phyloP scores from a whole-genome alignment of 2,888 invertebrate genomes.

The Alloscopus bannaensis region DNA sequence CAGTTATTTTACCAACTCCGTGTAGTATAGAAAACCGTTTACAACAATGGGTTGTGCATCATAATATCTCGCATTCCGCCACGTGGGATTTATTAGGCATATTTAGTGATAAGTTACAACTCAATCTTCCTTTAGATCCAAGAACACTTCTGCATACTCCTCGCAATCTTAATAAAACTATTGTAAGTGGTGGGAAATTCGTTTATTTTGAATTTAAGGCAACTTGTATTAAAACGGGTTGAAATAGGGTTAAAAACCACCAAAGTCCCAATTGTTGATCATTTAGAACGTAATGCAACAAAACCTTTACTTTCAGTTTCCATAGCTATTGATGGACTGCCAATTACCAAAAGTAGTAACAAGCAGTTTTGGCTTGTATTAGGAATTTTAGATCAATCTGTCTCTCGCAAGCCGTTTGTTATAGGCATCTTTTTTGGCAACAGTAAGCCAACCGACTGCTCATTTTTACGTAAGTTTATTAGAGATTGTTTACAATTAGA shows the following conservation, averaged over 20 bases:
- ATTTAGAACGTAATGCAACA: no score
- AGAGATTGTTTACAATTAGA: conserved; percentile 35
- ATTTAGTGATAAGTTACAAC: no score
- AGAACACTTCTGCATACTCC: conserved; percentile 49
- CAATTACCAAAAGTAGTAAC: conserved; percentile 42
- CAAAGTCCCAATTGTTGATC: neutral
- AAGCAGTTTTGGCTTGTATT: conserved; percentile 57
- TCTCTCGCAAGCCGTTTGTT: neutral
- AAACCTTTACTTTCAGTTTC: conserved; percentile 33
- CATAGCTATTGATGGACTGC: conserved; percentile 53
- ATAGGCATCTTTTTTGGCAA: conserved; percentile 33
- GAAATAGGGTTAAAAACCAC: neutral
- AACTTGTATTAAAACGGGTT: no score
- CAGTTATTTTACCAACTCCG: no score
- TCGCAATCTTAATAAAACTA: neutral
- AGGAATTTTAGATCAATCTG: conserved; percentile 17
- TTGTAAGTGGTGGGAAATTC: conserved; percentile 7
- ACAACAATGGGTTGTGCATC: no score
- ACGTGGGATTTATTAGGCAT: no score
- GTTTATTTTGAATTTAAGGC: conserved; percentile 41
- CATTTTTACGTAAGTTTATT: conserved; percentile 39
- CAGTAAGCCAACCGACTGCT: conserved; percentile 24
- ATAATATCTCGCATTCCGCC: no score
- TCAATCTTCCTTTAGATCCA: conserved; percentile 45
- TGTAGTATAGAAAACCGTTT: no score